phyloP scores from a whole-genome alignment of 2,888 invertebrate genomes.

The Heteromurus nitidus region DNA sequence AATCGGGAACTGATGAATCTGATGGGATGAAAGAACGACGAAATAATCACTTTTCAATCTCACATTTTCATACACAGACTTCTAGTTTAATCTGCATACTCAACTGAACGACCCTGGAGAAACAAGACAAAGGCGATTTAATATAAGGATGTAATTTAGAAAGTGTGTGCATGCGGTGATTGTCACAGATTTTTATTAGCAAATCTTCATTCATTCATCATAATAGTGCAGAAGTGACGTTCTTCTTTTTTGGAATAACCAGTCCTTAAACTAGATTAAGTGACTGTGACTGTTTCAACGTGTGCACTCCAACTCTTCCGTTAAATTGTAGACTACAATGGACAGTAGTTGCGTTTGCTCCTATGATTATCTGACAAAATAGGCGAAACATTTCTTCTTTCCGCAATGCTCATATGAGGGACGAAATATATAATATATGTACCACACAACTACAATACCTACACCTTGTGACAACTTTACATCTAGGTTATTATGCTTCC shows the following conservation, averaged over 20 bases:
- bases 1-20: slow-evolving; percentile 23
- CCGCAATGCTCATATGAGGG: too few species aligned
- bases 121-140: slow-evolving; percentile 11
- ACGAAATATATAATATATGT: too few species aligned
- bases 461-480: too few species aligned
- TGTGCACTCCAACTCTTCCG: too few species aligned
- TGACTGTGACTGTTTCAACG: background rate
- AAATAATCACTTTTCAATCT: slow-evolving; percentile 14
- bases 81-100: slow-evolving; percentile 55
- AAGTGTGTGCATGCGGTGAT: background rate
- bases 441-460: too few species aligned
- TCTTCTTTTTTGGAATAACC: background rate
- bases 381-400: too few species aligned
- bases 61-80: slow-evolving; percentile 4
- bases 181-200: background rate
- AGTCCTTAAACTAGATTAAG: background rate
- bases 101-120: slow-evolving; percentile 61
- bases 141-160: slow-evolving; percentile 11
- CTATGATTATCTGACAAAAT: too few species aligned
- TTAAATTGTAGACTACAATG: too few species aligned
- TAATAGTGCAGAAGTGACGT: background rate
- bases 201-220: too few species aligned
- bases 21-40: slow-evolving; percentile 25
- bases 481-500: too few species aligned
- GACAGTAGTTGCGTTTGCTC: too few species aligned